Percentiles rank a stretch among this genome's conserved stretches.
These are phyloP conservation scores for Sprattus sprattus DNA, from an alignment of 2,113 vertebrate species.

Conservation along the genomic window DNA sequence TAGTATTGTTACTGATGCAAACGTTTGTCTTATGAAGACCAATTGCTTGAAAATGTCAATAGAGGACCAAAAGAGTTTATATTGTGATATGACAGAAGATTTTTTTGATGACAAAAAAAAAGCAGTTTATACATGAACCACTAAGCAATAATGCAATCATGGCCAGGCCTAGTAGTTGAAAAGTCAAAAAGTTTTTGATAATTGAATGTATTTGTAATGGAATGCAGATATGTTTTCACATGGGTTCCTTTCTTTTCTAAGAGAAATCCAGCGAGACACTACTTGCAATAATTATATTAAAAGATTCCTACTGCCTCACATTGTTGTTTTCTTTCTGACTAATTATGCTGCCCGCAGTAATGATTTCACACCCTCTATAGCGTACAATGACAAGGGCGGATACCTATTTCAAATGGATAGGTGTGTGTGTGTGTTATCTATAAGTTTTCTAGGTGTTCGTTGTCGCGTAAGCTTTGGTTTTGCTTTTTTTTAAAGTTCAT, in stretches of 20 bases:
- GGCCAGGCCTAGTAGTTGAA: conserved; percentile 50
- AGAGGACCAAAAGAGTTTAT: conserved; percentile 47
- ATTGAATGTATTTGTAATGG: conserved; percentile 71
- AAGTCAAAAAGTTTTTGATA: conserved; percentile 59
- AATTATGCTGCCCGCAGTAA: too few species aligned
- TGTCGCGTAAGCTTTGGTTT: too few species aligned
- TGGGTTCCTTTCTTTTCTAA: conserved; percentile 56
- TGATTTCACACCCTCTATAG: too few species aligned
- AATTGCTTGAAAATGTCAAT: conserved; percentile 33
- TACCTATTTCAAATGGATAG: too few species aligned
- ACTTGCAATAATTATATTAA: conserved; percentile 67
- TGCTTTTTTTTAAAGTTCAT: not conserved
- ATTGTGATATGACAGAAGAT: conserved; percentile 23
- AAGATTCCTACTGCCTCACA: conserved; percentile 68
- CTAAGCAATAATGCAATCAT: conserved; percentile 48
- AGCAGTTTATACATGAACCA: conserved; percentile 49
- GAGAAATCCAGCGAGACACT: conserved; percentile 60
- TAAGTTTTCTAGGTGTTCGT: too few species aligned
- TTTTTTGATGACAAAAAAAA: conserved; percentile 19
- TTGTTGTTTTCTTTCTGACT: conserved; percentile 11
- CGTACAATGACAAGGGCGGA: too few species aligned
- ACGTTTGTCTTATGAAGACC: conserved; percentile 15
- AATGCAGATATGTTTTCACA: conserved; percentile 58
- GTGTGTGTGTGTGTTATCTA: too few species aligned
- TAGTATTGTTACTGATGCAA: conserved; percentile 31